Base-by-base conservation (phyloP, 2,113 vertebrate species). In the zebrafish (Danio rerio) region DNA sequence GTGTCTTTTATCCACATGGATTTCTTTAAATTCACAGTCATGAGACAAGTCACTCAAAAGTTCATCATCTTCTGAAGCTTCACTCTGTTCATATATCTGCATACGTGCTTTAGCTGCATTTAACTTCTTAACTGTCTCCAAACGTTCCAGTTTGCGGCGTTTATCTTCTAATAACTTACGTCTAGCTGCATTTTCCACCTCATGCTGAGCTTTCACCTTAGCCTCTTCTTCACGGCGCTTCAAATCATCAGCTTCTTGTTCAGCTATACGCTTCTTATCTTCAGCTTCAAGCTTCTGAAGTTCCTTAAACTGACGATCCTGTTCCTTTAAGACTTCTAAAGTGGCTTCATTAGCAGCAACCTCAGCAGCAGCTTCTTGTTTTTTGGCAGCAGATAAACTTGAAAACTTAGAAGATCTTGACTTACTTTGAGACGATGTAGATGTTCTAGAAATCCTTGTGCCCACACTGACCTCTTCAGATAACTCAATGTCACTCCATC, bases 261-360 rank as follows among this genome's bases (percentile, higher is more conserved):
- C 31, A 31, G 31, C 31, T 31, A 31, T 31, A 31, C 31, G 31
- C 31, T 31, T 31, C 31, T 31, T 31, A 31, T 31, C 31, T 31
- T 31, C 31, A 31, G 31, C 31, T 31, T 31, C 31, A 31, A 31
- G 31, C 3, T 31, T 31, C 31, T 31, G 31, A 31, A 31, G 31
- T 31, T 31, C 31, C 56, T 62, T 62, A 8, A 79, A 31, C 45
- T 58, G 65, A 12, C 9, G 45, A 42, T 78, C 66, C 69, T 72
- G 55, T 15, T 78, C 75, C 2, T 59, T 9, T 18, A 79, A 66
- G 9, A 79, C 62, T 66, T 78, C 20, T 40, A 82, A 43, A 66
- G 72, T 58, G 16, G 61, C 81, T 82, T 81, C 11, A 58, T 81
- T 75, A 6, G 59, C 59, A 63, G 81, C 81, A 58, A 45, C 62